Conservation (phyloP, 2,113 vertebrate species). For the Clarias batrachus region DNA sequence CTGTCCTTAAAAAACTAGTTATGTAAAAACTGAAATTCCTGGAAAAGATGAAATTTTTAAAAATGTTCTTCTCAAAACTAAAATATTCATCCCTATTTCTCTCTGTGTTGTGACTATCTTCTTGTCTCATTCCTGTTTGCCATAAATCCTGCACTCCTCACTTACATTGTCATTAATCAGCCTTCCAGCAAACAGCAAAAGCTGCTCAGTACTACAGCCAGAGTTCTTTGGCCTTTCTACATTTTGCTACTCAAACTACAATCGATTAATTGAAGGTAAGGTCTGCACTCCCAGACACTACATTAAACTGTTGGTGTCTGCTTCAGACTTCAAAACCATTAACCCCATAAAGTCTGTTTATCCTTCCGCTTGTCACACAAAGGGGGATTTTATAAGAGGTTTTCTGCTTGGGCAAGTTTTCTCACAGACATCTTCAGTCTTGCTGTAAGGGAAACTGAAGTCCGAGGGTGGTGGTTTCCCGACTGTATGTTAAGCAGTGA, state of each 20-base stretch:
- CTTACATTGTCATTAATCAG: constrained; percentile 12
- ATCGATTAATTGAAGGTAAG: constrained; percentile 23
- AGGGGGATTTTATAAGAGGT: background rate
- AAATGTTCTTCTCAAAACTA: background rate
- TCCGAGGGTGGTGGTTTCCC: background rate
- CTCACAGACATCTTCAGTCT: background rate
- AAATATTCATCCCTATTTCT: background rate
- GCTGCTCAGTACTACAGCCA: background rate
- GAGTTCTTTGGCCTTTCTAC: constrained; percentile 1
- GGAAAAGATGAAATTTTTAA: background rate
- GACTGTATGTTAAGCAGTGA: background rate
- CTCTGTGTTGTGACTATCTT: background rate
- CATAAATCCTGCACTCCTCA: background rate
- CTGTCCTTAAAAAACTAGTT: background rate
- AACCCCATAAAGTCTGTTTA: constrained; percentile 24
- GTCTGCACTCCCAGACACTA: constrained; percentile 30
- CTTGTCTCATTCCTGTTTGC: background rate
- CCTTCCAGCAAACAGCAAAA: constrained; percentile 17
- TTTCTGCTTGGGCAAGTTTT: background rate
- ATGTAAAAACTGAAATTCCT: background rate
- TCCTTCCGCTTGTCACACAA: constrained; percentile 1
- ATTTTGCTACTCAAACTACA: constrained; percentile 18
- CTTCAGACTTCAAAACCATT: constrained; percentile 20
- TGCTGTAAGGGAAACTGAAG: background rate
- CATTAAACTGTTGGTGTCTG: constrained; percentile 25